A percentile compares a stretch with the other conserved stretches of the same genome.
These are phyloP conservation scores for Thryonomys swinderianus DNA, from an alignment of 2,113 vertebrate species.

Conservation along the genomic window DNA sequence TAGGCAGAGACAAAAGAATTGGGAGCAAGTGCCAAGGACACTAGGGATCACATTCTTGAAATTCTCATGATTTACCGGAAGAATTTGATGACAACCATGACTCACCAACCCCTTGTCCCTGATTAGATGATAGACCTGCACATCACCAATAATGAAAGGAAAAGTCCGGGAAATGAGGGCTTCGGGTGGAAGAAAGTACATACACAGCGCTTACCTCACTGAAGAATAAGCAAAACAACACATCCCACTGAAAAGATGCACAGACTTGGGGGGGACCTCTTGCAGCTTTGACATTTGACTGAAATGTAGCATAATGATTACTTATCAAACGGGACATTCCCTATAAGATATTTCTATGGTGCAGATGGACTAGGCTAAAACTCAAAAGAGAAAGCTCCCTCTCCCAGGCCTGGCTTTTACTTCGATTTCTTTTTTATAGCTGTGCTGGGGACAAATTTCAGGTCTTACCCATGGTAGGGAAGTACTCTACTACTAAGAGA, in stretches of 20 bases:
- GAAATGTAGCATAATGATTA: slow-evolving; percentile 72
- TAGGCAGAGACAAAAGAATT: slow-evolving; percentile 62
- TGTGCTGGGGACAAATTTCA: not conserved
- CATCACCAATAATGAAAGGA: not conserved
- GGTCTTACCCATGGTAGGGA: too few species aligned
- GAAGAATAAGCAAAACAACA: not conserved
- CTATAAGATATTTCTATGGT: slow-evolving; percentile 76
- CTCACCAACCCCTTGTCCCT: not conserved
- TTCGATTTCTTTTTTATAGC: not conserved
- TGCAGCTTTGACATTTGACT: slow-evolving; percentile 76
- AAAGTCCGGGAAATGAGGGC: not conserved
- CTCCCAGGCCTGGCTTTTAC: slow-evolving; percentile 33
- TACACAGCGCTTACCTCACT: not conserved
- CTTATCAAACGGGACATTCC: slow-evolving; percentile 82
- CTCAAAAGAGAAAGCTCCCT: slow-evolving; percentile 71
- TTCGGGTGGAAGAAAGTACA: not conserved
- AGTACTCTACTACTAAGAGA: not conserved
- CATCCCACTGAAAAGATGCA: not conserved
- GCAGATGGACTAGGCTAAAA: slow-evolving; percentile 76
- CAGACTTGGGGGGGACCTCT: slow-evolving; percentile 53
- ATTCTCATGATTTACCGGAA: slow-evolving; percentile 71
- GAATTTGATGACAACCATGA: slow-evolving; percentile 67
- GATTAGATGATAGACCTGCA: not conserved
- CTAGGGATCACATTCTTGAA: slow-evolving; percentile 63
- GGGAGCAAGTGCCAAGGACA: slow-evolving; percentile 48